phyloP scores from a whole-genome alignment of 2,797 vertebrate species.

The Spinibarbus caldwelli region DNA sequence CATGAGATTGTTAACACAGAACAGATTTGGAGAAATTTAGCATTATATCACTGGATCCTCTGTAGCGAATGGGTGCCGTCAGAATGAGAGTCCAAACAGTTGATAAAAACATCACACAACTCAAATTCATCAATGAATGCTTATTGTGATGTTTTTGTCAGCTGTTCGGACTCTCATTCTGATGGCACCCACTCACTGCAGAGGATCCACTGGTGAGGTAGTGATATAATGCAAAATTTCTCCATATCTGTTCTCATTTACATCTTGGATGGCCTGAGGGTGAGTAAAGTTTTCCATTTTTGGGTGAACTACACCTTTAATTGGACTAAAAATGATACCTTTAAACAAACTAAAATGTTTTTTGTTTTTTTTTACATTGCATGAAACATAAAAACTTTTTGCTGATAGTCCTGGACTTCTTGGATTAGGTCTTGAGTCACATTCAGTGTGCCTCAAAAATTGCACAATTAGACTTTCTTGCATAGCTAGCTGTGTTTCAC shows the following conservation, averaged over 20 bases:
- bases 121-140: not conserved
- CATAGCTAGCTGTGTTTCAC: conserved; percentile 21
- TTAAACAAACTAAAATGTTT: too few relatives aligned
- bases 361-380: too few relatives aligned
- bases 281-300: not conserved
- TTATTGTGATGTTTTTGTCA: not conserved
- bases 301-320: not conserved
- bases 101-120: not conserved
- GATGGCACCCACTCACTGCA: not conserved
- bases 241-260: not conserved
- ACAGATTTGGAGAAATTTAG: not conserved
- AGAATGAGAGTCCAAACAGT: not conserved
- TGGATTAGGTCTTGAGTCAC: not conserved
- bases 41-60: not conserved
- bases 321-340: not conserved
- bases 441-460: not conserved
- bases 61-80: not conserved
- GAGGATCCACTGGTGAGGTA: not conserved
- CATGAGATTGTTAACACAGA: not conserved
- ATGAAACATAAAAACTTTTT: not conserved
- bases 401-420: not conserved
- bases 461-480: not conserved
- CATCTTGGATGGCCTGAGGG: not conserved
- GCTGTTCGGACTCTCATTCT: not conserved
- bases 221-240: not conserved